These are phyloP conservation scores for Parauchenoglanis punctatus DNA, from an alignment of 2,797 vertebrate species.

Conservation along the genomic window DNA sequence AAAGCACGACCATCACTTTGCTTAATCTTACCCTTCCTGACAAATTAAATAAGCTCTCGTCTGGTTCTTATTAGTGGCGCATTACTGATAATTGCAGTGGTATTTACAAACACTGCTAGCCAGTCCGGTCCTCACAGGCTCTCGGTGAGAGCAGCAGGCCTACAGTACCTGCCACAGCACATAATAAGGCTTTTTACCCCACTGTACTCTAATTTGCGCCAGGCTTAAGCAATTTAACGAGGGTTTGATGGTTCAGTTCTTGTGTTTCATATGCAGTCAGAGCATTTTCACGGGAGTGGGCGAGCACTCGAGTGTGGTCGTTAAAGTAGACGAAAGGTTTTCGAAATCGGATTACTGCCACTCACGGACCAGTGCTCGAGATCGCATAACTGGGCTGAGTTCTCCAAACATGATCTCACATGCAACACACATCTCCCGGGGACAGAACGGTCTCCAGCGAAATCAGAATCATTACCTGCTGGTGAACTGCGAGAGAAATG, in stretches of 20 bases:
- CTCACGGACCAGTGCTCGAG: slow-evolving; percentile 26
- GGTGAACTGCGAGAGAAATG: slow-evolving; percentile 14
- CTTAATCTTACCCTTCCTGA: slow-evolving; percentile 70
- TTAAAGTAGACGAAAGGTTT: slow-evolving; percentile 55
- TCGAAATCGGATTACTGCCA: slow-evolving; percentile 54
- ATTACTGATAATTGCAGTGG: slow-evolving; percentile 73
- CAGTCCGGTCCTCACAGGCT: slow-evolving; percentile 64
- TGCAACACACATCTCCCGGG: slow-evolving; percentile 33
- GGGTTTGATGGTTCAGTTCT: slow-evolving; percentile 70
- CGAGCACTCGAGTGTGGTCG: slow-evolving; percentile 43
- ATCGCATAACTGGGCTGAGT: slow-evolving; percentile 32
- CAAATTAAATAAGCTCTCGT: slow-evolving; percentile 76
- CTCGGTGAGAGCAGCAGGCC: slow-evolving; percentile 25
- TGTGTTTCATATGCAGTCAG: slow-evolving; percentile 63
- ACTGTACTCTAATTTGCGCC: slow-evolving; percentile 42
- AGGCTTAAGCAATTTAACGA: slow-evolving; percentile 54
- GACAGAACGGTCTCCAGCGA: slow-evolving; percentile 31
- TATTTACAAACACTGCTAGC: slow-evolving; percentile 77
- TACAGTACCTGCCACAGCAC: slow-evolving; percentile 48
- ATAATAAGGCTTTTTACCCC: slow-evolving; percentile 43
- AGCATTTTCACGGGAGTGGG: slow-evolving; percentile 63
- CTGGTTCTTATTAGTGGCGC: slow-evolving; percentile 72
- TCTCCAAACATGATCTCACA: slow-evolving; percentile 54
- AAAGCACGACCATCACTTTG: slow-evolving; percentile 62
- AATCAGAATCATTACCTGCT: slow-evolving; percentile 46